Evolutionary conservation across 2,797 vertebrate species (phyloP).

Genomic region (Onychomys torridus): DNA sequence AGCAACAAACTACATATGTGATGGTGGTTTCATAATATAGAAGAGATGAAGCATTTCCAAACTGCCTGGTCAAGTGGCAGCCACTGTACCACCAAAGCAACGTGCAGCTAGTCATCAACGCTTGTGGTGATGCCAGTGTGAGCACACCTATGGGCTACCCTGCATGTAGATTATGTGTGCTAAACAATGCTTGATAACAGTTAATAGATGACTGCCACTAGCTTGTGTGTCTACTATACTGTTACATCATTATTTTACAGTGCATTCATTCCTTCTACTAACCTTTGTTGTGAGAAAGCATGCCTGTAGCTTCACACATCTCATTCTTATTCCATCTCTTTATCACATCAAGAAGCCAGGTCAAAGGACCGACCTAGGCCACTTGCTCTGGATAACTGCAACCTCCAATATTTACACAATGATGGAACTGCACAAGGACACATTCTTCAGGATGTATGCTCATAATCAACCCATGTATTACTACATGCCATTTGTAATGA

Average conservation of each 20-base stretch:
- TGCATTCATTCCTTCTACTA: background rate
- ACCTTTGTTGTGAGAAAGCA: background rate
- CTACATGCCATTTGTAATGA: background rate
- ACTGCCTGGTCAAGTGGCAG: background rate
- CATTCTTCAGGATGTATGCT: background rate
- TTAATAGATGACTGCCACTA: no score
- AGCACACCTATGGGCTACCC: background rate
- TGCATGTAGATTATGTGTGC: background rate
- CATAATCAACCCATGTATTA: background rate
- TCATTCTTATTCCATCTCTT: background rate
- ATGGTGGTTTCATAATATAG: background rate
- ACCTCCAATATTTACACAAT: background rate
- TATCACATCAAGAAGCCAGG: background rate
- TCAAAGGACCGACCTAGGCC: background rate
- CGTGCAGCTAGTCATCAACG: background rate
- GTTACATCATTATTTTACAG: background rate
- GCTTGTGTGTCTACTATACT: background rate
- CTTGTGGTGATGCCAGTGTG: background rate
- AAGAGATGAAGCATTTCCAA: background rate
- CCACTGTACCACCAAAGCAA: background rate
- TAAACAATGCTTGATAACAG: background rate
- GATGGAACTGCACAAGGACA: background rate
- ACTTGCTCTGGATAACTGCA: background rate
- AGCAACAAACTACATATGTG: background rate
- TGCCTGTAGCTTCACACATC: no score